Percentiles rank a stretch among this genome's conserved stretches.
These are phyloP conservation scores for Cyprinodon tularosa DNA, from an alignment of 2,113 vertebrate genomes.

Conservation along the genomic window DNA sequence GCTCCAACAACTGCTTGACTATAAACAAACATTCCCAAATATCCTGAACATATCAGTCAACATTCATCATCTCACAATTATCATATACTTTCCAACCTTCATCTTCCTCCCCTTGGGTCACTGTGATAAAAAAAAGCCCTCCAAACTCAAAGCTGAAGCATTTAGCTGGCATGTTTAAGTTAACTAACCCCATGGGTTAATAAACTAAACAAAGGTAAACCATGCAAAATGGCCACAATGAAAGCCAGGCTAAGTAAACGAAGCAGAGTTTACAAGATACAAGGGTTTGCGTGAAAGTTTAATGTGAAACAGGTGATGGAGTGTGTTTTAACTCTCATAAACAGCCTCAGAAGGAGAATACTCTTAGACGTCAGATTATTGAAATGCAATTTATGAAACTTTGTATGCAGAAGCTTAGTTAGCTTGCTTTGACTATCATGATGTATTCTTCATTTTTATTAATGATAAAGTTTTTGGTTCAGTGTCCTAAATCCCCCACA, in stretches of 20 bases:
- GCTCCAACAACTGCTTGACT: not conserved
- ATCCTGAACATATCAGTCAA: conserved; percentile 28
- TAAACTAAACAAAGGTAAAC: conserved; percentile 99
- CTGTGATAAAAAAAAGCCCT: conserved; percentile 82
- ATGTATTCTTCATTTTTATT: not conserved
- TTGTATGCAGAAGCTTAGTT: conserved; percentile 8
- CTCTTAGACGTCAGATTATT: conserved; percentile 27
- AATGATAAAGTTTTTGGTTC: not conserved
- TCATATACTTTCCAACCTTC: conserved; percentile 84
- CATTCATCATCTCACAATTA: conserved; percentile 64
- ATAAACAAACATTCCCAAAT: not conserved
- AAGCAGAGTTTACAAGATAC: conserved; percentile 95
- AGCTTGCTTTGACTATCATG: not conserved
- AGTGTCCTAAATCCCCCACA: not conserved
- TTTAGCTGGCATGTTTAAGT: conserved; percentile 93
- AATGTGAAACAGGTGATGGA: conserved; percentile 92
- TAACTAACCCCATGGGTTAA: conserved; percentile 97
- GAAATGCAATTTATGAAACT: conserved; percentile 30
- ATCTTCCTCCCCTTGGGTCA: conserved; percentile 83
- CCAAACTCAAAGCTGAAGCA: conserved; percentile 88
- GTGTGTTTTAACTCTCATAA: conserved; percentile 67
- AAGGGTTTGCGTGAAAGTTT: conserved; percentile 82
- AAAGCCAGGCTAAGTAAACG: conserved; percentile 98
- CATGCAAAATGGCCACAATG: conserved; percentile 96
- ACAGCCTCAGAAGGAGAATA: conserved; percentile 54